These are phyloP conservation scores for Zaprionus ghesquierei DNA, from an alignment of 1,140 invertebrate genomes.

Conservation along the genomic window DNA sequence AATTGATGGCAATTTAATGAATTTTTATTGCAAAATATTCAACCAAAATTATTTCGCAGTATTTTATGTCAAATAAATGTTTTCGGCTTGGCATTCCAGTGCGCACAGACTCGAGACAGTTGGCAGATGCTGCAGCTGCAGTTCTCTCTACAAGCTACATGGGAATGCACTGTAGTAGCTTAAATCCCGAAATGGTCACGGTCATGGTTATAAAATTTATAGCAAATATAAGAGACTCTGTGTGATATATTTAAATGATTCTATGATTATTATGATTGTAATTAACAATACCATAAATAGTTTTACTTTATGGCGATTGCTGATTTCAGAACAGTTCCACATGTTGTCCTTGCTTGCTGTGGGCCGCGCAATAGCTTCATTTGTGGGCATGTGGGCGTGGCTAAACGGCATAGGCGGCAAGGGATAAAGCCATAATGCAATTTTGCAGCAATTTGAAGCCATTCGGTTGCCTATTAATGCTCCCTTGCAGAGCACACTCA, in stretches of 20 bases:
- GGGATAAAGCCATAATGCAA: conserved; percentile 28
- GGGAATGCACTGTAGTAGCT: not conserved
- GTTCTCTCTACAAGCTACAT: not conserved
- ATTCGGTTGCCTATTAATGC: conserved; percentile 55
- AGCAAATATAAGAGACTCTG: too few species aligned
- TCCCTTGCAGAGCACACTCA: conserved; percentile 46
- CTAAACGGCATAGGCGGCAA: not conserved
- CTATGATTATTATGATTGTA: too few species aligned
- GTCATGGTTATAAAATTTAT: too few species aligned
- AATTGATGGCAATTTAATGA: conserved; percentile 17
- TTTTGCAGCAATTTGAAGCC: conserved; percentile 66
- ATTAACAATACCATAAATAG: too few species aligned
- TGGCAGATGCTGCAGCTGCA: not conserved
- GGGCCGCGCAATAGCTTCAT: not conserved
- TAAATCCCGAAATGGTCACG: not conserved
- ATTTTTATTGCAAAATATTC: conserved; percentile 45
- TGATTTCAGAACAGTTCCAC: not conserved
- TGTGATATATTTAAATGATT: too few species aligned
- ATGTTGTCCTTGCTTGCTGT: not conserved
- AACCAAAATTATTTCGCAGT: conserved; percentile 37
- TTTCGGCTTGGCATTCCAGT: conserved; percentile 21
- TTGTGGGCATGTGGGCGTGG: conserved; percentile 1
- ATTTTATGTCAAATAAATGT: conserved; percentile 42
- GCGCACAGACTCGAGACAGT: not conserved
- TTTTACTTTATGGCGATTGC: too few species aligned